These are phyloP conservation scores for Dromas ardeola DNA, from an alignment of 2,113 vertebrate species.

Conservation along the genomic window DNA sequence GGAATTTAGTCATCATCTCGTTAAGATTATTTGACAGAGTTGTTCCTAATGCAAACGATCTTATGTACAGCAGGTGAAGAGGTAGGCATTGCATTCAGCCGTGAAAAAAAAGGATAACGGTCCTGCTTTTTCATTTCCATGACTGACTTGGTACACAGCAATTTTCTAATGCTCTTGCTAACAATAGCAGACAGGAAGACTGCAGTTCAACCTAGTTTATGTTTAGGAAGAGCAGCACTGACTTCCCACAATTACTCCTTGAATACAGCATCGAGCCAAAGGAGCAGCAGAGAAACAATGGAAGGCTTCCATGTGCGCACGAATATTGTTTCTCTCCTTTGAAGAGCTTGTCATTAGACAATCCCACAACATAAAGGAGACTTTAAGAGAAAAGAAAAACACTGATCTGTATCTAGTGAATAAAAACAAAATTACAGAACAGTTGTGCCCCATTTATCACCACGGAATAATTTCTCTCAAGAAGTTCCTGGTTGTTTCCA, in stretches of 20 bases:
- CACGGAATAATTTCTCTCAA: not conserved
- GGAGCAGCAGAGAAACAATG: slow-evolving; percentile 55
- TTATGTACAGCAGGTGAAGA: not conserved
- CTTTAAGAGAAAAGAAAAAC: not conserved
- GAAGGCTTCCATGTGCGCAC: slow-evolving; percentile 33
- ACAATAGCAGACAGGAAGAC: slow-evolving; percentile 66
- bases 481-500: not conserved
- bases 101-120: not conserved
- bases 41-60: not conserved
- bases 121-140: not conserved
- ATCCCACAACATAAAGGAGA: not conserved
- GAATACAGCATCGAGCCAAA: slow-evolving; percentile 24
- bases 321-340: slow-evolving; percentile 51
- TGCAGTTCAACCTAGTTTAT: slow-evolving; percentile 66
- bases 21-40: not conserved
- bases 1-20: not conserved
- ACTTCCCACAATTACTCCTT: slow-evolving; percentile 64
- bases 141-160: not conserved
- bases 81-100: not conserved
- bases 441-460: not conserved
- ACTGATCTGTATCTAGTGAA: slow-evolving; percentile 19
- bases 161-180: slow-evolving; percentile 47
- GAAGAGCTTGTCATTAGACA: slow-evolving; percentile 33
- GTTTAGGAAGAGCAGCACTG: slow-evolving; percentile 62
- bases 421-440: slow-evolving; percentile 2